Evolutionary conservation across 2,113 vertebrate species (phyloP), one percentile per base, ranked within the genome.

Genomic region (Gila orcuttii): DNA sequence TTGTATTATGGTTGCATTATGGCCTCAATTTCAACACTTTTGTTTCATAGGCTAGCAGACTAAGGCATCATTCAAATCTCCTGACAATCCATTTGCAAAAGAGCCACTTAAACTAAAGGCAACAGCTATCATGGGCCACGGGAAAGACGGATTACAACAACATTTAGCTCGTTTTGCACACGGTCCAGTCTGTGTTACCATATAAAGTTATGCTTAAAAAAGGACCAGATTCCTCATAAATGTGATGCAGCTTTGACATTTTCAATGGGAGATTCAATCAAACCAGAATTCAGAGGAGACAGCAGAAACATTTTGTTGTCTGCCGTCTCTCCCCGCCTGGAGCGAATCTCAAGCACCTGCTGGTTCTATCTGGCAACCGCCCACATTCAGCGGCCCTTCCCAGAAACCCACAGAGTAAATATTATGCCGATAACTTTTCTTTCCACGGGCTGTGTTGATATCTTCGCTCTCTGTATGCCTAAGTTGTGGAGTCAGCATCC

Each of bases 271-370:
- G 45, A 23, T 59, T 86, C 78, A 83, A 39, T 88, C 79, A 42
- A 62, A 47, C 21, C 68, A 76, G 62, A 78, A 86, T 78, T 88
- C 52, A 50, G 42, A 50, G 36, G 82, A 66, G 15, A 45, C 84
- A 62, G 60, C 66, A 75, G 85, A 88, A 85, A 78, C 66, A 33
- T 82, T 86, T 69, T 9, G 59, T 19, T 17, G 60, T 50, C 83
- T 77, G 79, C 69, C 66, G 23, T 57, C 52, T 47, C 52, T 87
- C 82, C 7, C 39, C 23, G 39, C 78, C 55, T 47, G 55, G 57
- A 79, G 84, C 57, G 12, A 52, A 89, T 81, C 57, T 39, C 62
- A 75, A 59, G 52, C 85, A 89, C 85, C 85, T 87, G 88, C 82
- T 78, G 59, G 36, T 60, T 66, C 33, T 59, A 57, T 86, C 87